Conservation (phyloP, 1,140 invertebrate species). For the Drosophila watanabei region DNA sequence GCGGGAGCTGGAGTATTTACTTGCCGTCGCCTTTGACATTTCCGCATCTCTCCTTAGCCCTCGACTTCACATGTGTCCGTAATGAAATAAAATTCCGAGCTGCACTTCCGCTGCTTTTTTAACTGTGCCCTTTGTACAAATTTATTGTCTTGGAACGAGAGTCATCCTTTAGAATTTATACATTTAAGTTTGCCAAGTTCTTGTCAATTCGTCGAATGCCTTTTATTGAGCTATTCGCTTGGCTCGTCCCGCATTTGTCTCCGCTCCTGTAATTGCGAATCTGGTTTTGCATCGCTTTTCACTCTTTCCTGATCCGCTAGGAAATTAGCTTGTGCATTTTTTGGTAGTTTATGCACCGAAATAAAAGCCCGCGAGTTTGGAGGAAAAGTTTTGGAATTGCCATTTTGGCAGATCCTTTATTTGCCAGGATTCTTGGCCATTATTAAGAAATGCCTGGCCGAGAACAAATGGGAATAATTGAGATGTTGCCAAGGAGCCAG, state of each 20-base stretch:
- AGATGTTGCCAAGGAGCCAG: conserved; percentile 44
- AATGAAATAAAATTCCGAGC: conserved; percentile 64
- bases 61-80: conserved; percentile 1
- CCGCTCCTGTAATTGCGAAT: conserved; percentile 34
- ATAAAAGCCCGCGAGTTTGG: conserved; percentile 34
- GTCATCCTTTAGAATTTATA: conserved; percentile 61
- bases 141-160: conserved; percentile 61
- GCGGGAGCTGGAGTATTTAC: not conserved
- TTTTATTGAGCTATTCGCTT: conserved; percentile 72
- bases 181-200: conserved; percentile 73
- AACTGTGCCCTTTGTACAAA: conserved; percentile 35
- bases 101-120: conserved; percentile 36
- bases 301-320: conserved; percentile 16
- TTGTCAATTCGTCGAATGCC: conserved; percentile 69
- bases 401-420: conserved; percentile 48
- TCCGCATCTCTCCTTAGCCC: not conserved
- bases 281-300: conserved; percentile 15
- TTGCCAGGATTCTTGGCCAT: conserved; percentile 44
- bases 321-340: conserved; percentile 65
- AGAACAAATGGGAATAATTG: conserved; percentile 61
- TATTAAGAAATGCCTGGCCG: conserved; percentile 54
- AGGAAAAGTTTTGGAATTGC: conserved; percentile 38
- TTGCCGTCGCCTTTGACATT: conserved; percentile 10
- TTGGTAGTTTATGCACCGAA: conserved; percentile 44
- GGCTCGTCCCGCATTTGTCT: conserved; percentile 56